Evolutionary conservation across 35 echinoderm and acorn worm species (phyloP).

Genomic region (Chiridota heheva): DNA sequence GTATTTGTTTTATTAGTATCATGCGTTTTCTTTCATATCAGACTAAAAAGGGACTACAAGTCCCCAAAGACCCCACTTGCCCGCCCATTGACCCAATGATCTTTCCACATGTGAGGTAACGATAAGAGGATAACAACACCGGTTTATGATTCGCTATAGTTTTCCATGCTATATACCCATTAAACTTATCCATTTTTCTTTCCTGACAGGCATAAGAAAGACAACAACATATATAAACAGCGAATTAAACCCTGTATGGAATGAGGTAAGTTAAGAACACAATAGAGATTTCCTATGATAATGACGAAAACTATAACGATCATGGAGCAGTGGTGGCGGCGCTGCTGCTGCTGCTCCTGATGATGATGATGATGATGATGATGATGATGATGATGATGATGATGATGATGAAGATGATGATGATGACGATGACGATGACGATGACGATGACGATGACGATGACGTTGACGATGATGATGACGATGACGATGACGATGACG

Average conservation of each 20-base stretch:
- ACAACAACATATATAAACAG: constrained; percentile 29
- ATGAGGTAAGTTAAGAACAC: constrained; percentile 20
- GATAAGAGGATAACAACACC: too few relatives aligned
- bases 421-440: neutral
- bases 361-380: too few relatives aligned
- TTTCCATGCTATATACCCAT: too few relatives aligned
- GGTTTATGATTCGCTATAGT: too few relatives aligned
- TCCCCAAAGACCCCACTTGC: too few relatives aligned
- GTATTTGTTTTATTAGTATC: too few relatives aligned
- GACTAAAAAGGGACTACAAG: too few relatives aligned
- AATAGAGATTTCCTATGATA: neutral
- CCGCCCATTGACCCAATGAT: too few relatives aligned
- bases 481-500: constrained; percentile 8
- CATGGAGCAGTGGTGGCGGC: neutral
- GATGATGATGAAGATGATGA: neutral
- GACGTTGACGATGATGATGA: neutral
- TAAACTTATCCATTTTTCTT: neutral
- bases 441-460: neutral
- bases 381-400: neutral
- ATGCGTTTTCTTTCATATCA: too few relatives aligned
- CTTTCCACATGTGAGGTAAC: too few relatives aligned
- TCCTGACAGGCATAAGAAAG: neutral
- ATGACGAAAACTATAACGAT: neutral
- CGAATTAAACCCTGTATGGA: constrained; percentile 41
- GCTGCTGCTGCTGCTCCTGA: too few relatives aligned